These are phyloP conservation scores for Amblyjoppa fuscipennis DNA, from an alignment of 2,888 invertebrate species.

Conservation along the genomic window DNA sequence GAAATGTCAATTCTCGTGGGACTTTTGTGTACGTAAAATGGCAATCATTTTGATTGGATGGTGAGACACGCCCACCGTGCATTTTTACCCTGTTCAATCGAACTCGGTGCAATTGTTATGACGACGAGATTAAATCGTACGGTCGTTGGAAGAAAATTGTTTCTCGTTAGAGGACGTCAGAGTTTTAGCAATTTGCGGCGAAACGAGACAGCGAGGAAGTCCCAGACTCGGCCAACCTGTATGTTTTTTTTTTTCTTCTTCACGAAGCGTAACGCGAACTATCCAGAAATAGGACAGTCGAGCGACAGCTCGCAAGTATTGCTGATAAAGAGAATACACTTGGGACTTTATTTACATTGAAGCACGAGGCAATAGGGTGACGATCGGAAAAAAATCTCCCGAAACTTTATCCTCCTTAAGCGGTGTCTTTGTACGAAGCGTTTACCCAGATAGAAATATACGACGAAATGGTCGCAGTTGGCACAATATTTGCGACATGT, in stretches of 20 bases:
- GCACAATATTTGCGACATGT: too few species aligned
- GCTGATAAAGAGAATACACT: not conserved
- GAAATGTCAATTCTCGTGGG: not conserved
- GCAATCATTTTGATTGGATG: not conserved
- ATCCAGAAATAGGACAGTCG: too few species aligned
- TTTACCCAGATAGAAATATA: not conserved
- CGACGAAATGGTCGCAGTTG: too few species aligned
- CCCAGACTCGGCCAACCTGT: not conserved
- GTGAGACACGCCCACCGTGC: not conserved
- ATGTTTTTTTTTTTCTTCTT: not conserved
- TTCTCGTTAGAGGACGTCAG: constrained; percentile 14
- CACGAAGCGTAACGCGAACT: not conserved
- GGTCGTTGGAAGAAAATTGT: not conserved
- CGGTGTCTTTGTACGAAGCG: not conserved
- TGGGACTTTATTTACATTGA: not conserved
- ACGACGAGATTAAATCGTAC: not conserved
- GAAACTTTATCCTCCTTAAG: not conserved
- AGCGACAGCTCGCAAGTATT: not conserved
- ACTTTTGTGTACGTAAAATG: not conserved
- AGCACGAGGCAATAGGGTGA: not conserved
- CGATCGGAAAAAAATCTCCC: too few species aligned
- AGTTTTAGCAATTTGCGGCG: not conserved
- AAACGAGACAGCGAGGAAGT: not conserved
- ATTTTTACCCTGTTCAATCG: not conserved
- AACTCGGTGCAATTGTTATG: not conserved